Evolutionary conservation across 2,888 invertebrate genomes (phyloP), one percentile per base, ranked within the genome.

Genomic region (Lycia hirtaria): DNA sequence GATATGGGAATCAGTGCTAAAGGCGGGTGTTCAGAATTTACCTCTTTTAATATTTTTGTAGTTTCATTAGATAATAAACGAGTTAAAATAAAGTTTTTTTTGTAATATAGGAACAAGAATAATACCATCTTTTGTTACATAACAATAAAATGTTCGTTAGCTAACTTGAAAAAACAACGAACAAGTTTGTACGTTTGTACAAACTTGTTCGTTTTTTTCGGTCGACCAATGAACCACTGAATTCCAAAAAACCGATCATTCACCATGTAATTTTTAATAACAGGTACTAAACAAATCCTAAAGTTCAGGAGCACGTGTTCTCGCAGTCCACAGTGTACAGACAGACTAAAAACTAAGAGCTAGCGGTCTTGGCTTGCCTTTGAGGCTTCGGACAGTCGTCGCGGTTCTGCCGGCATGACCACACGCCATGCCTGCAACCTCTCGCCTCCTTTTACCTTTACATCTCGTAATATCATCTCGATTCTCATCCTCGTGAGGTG

Each of bases 361-460:
- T 56, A 17, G 60, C 62, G 47, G 63, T 62, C 26, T 17, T 20
- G 53, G 49, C 49, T 83, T 85, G 84, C 85, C 75, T 73, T 62
- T 74, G 80, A 71, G 74, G 69, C 66, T 60, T n/a, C 26, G 53
- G 49, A 49, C 83, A 85, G 84, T 85, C 75, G 74, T 62, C 75
- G 80, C 71, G 74, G 69, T 66, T 60, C 55, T 44, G 72, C 69
- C 80, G 78, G 58, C 68, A 67, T 41, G 74, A 35, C 56, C 72
- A 64, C 73, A 74, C 77, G 76, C 64, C 55, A 49, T 35, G 19
- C 14, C 43, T 26, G 32, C 15, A 19, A 30, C 17, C 6, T 56
- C 4, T 56, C 30, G 15, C 33, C 22, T n/a, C 50, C 28, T 48
- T 56, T 44, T 14, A 38, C 38, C 22, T 40, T 6, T 40, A 12